Evolutionary conservation across 2,888 invertebrate genomes (phyloP).

Genomic region (Idaea biselata): DNA sequence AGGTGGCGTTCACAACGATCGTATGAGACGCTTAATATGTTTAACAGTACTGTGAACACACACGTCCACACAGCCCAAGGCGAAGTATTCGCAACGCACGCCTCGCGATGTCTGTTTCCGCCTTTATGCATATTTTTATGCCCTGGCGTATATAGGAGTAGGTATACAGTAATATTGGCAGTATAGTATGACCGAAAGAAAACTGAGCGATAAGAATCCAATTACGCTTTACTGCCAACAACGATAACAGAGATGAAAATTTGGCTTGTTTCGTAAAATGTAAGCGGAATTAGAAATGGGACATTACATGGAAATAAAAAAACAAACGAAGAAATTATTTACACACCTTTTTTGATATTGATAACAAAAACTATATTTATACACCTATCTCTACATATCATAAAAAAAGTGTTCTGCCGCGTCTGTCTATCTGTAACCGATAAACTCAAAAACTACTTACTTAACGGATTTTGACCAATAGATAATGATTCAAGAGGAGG

Average conservation of each 20-base stretch:
- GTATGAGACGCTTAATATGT: too few relatives aligned
- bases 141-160: neutral
- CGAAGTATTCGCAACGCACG: too few relatives aligned
- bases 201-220: slow-evolving; percentile 56
- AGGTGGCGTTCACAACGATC: too few relatives aligned
- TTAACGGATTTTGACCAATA: too few relatives aligned
- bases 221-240: slow-evolving; percentile 48
- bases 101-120: too few relatives aligned
- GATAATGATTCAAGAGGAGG: too few relatives aligned
- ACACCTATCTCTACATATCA: neutral
- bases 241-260: slow-evolving; percentile 24
- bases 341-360: too few relatives aligned
- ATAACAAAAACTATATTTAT: slow-evolving; percentile 10
- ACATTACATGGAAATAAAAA: neutral
- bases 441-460: too few relatives aligned
- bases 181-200: slow-evolving; percentile 20
- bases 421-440: too few relatives aligned
- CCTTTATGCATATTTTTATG: neutral
- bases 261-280: slow-evolving; percentile 5
- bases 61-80: too few relatives aligned
- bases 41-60: too few relatives aligned
- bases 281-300: neutral
- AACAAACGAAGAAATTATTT: neutral
- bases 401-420: too few relatives aligned
- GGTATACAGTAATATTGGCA: slow-evolving; percentile 2